Conservation (phyloP, 2,797 vertebrate species). For the Thalassophryne amazonica region DNA sequence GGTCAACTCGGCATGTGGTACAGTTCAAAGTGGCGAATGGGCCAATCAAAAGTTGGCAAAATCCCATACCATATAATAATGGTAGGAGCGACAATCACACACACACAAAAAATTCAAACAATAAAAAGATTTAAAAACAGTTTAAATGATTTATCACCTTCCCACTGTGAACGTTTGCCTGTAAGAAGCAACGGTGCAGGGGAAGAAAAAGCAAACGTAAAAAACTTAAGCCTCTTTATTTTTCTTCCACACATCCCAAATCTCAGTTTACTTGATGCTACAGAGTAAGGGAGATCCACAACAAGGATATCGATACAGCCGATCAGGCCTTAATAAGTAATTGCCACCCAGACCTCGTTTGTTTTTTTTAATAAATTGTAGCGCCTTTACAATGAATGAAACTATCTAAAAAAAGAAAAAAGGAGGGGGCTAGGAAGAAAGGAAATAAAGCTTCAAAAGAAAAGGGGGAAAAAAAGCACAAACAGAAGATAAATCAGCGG, state of each 20-base stretch:
- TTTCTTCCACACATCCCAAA: slow-evolving; percentile 75
- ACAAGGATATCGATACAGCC: slow-evolving; percentile 45
- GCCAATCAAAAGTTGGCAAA: no score
- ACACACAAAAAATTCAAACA: no score
- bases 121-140: no score
- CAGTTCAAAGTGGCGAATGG: no score
- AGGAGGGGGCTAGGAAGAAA: slow-evolving; percentile 16
- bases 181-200: background rate
- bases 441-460: slow-evolving; percentile 64
- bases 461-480: slow-evolving; percentile 32
- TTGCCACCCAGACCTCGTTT: slow-evolving; percentile 56
- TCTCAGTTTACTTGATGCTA: slow-evolving; percentile 69
- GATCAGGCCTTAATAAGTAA: slow-evolving; percentile 51
- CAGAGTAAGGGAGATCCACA: slow-evolving; percentile 58
- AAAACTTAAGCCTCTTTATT: slow-evolving; percentile 68
- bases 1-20: no score
- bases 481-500: slow-evolving; percentile 42
- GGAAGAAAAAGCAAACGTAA: slow-evolving; percentile 12
- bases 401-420: slow-evolving; percentile 59
- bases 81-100: no score
- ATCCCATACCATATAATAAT: no score
- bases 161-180: background rate
- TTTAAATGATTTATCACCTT: background rate
- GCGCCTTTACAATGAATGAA: slow-evolving; percentile 67
- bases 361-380: slow-evolving; percentile 71